Base-by-base conservation (phyloP, 2,888 invertebrate genomes). In the Pedicia rivosa region DNA sequence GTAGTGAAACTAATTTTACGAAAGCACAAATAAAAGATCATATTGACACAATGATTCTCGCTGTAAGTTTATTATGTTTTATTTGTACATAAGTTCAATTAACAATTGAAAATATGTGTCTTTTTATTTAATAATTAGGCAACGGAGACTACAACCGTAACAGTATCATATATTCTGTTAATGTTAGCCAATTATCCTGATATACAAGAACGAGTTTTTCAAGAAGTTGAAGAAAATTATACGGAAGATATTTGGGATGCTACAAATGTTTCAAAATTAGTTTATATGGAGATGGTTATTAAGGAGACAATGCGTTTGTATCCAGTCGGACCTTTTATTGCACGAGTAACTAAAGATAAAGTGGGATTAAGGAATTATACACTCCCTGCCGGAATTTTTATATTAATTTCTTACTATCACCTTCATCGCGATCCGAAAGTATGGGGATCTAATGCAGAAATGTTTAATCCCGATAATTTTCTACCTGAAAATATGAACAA, bases 391-490 rank as follows among this genome's bases (percentile, higher is more conserved):
- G 57, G 55, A 10, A 57, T 56, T 5, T 53, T 54, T 42, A 51
- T 59, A 20, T 49, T 51, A 26, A 52, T 59, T 3, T 48, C 54
- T 36, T 54, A 58, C 9, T 59, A 53, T 27, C 49, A 55, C 30
- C 44, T 59, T 50, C 59, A 59, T 42, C 53, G 59, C 5, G 50
- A 51, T 35, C 46, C 48, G 14, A 43, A 49, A 14, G 50, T 56
- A 37, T 60, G 60, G 60, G 61, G 61, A 2, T 40, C 44, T 1
- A 48, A 56, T n/a, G 56, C 60, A 5, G 48, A 51, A 17, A 44
- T 40, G 5, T 59, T 60, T 17, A 53, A 59, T 48, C 59, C 59
- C 1, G 55, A 59, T 6, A 48, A 59, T 31, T 60, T 60, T 37
- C 39, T 59, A 19, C 56, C 60, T 0, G 47, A 51, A 5, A 51